These are phyloP conservation scores for Piprites chloris DNA, from an alignment of 2,113 vertebrate genomes.

Conservation along the genomic window DNA sequence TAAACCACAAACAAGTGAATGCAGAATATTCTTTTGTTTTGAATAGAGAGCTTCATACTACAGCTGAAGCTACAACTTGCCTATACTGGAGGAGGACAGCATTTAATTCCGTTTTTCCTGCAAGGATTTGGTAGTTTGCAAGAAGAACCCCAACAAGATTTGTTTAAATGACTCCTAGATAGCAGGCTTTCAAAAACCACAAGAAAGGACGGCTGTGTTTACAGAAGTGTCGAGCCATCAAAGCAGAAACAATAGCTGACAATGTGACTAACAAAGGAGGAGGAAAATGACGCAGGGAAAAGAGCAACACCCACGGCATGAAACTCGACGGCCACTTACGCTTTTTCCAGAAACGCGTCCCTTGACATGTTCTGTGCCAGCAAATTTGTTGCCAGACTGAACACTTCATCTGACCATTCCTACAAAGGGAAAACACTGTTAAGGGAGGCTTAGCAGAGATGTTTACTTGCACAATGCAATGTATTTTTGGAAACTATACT, in stretches of 20 bases:
- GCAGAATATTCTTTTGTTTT: neutral
- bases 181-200: conserved; percentile 28
- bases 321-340: conserved; percentile 77
- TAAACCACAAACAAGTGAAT: neutral
- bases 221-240: conserved; percentile 48
- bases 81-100: neutral
- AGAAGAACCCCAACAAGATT: neutral
- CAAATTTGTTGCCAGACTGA: conserved; percentile 92
- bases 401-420: conserved; percentile 97
- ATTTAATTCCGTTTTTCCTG: neutral
- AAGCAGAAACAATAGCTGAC: conserved; percentile 61
- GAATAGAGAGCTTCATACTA: neutral
- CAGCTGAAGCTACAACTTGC: neutral
- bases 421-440: conserved; percentile 67
- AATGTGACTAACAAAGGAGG: conserved; percentile 39
- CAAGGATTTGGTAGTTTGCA: neutral
- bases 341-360: conserved; percentile 93
- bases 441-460: conserved; percentile 3
- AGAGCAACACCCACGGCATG: conserved; percentile 45
- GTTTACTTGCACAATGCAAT: conserved; percentile 4
- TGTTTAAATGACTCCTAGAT: neutral
- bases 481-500: neutral
- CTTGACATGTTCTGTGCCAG: conserved; percentile 96
- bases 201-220: conserved; percentile 61
- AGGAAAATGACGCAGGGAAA: conserved; percentile 69